phyloP scores from a whole-genome alignment of 2,888 invertebrate genomes.

The Desoria tigrina region DNA sequence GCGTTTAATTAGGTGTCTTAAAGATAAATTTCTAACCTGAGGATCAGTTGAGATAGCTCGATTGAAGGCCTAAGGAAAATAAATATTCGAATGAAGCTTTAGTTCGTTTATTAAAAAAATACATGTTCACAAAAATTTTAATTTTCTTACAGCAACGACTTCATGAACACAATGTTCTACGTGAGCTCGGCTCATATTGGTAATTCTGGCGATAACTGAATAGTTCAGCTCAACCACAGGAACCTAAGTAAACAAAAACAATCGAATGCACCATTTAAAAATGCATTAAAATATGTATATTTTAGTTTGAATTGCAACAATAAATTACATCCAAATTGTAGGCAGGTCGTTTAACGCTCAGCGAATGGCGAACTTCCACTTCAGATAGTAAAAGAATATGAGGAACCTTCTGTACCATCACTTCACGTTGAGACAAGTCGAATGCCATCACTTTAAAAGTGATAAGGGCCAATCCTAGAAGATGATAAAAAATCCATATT shows the following conservation, averaged over 20 bases:
- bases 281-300: conserved; percentile 9
- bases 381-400: conserved; percentile 41
- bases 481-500: neutral
- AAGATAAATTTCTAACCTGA: conserved; percentile 18
- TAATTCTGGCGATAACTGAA: conserved; percentile 34
- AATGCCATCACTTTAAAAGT: conserved; percentile 42
- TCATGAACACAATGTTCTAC: conserved; percentile 48
- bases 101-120: no score
- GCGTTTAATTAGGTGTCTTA: no score
- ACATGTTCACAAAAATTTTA: no score
- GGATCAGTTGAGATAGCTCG: conserved; percentile 35
- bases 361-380: conserved; percentile 39
- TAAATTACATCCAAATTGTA: conserved; percentile 41
- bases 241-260: no score
- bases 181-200: conserved; percentile 34
- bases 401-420: conserved; percentile 46
- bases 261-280: conserved; percentile 9
- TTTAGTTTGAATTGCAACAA: conserved; percentile 21
- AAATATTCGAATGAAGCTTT: conserved; percentile 3
- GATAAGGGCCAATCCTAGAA: conserved; percentile 32
- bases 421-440: conserved; percentile 35
- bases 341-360: conserved; percentile 40
- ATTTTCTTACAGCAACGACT: conserved; percentile 45
- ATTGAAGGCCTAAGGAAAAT: conserved; percentile 40
- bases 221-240: conserved; percentile 45